phyloP scores from a whole-genome alignment of 2,797 vertebrate species.

The Mastacembelus armatus region DNA sequence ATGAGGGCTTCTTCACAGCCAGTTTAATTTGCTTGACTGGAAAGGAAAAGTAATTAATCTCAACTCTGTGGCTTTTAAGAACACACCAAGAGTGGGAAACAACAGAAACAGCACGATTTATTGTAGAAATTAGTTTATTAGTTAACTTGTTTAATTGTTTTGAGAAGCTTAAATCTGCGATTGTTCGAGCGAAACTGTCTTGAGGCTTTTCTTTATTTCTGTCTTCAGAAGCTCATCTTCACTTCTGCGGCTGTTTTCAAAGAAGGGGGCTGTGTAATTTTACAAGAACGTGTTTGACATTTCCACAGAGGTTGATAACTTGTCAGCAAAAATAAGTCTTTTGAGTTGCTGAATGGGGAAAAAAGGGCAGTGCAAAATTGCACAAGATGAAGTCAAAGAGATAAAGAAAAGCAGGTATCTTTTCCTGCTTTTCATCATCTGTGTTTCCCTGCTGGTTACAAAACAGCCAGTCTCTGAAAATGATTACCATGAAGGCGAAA shows the following conservation, averaged over 20 bases:
- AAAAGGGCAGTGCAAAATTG: conserved; percentile 32
- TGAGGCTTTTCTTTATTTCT: not conserved
- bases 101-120: conserved; percentile 50
- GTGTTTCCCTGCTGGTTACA: conserved; percentile 19
- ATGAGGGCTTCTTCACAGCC: conserved; percentile 62
- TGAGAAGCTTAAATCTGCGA: conserved; percentile 46
- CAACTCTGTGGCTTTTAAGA: conserved; percentile 53
- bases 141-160: conserved; percentile 56
- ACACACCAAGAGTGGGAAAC: conserved; percentile 44
- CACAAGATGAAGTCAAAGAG: conserved; percentile 48
- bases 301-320: conserved; percentile 63
- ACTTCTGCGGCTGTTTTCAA: not conserved
- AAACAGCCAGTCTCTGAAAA: conserved; percentile 19
- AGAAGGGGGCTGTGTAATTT: conserved; percentile 45
- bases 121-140: conserved; percentile 56
- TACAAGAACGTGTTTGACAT: conserved; percentile 58
- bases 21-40: conserved; percentile 68
- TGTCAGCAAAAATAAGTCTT: conserved; percentile 34
- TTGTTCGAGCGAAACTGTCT: conserved; percentile 23
- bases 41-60: conserved; percentile 76
- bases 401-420: conserved; percentile 25
- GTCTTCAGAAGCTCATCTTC: conserved; percentile 4
- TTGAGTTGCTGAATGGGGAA: conserved; percentile 41
- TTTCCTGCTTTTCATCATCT: conserved; percentile 16
- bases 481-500: not conserved